These are phyloP conservation scores for Globicephala melas DNA, from an alignment of 2,113 vertebrate species.

Conservation along the genomic window DNA sequence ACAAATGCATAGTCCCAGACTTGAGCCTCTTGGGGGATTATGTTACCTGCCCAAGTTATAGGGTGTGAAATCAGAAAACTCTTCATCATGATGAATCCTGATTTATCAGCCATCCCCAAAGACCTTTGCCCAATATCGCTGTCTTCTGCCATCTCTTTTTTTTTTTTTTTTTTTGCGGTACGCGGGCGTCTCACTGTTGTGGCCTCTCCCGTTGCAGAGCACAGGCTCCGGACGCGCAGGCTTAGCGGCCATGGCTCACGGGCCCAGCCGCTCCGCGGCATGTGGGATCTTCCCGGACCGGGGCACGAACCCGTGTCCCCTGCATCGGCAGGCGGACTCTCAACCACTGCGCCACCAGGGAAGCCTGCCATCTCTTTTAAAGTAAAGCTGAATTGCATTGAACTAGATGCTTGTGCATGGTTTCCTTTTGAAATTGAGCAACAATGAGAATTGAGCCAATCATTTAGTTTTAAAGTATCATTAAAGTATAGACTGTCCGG, in stretches of 20 bases:
- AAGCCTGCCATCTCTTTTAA: background rate
- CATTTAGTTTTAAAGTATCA: background rate
- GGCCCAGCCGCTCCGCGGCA: too few species aligned
- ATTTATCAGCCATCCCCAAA: background rate
- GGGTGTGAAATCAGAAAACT: background rate
- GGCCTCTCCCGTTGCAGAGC: too few species aligned
- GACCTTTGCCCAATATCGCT: background rate
- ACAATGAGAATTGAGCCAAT: background rate
- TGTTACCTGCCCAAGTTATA: background rate
- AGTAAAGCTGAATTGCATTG: background rate
- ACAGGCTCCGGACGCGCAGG: too few species aligned
- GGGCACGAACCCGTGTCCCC: too few species aligned
- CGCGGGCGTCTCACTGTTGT: too few species aligned
- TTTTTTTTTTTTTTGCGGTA: too few species aligned
- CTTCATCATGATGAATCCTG: background rate
- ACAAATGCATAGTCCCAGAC: background rate
- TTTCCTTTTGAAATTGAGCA: background rate
- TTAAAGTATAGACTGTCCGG: background rate
- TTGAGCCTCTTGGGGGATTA: background rate
- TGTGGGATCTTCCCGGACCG: too few species aligned
- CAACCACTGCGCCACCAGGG: too few species aligned
- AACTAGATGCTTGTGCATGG: background rate
- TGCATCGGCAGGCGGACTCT: too few species aligned
- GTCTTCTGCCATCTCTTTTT: background rate
- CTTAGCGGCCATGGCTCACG: too few species aligned